A percentile compares a stretch with the other conserved stretches of the same genome.
These are phyloP conservation scores for Taenioides sp. DNA, from an alignment of 2,797 vertebrate genomes.

Conservation along the genomic window DNA sequence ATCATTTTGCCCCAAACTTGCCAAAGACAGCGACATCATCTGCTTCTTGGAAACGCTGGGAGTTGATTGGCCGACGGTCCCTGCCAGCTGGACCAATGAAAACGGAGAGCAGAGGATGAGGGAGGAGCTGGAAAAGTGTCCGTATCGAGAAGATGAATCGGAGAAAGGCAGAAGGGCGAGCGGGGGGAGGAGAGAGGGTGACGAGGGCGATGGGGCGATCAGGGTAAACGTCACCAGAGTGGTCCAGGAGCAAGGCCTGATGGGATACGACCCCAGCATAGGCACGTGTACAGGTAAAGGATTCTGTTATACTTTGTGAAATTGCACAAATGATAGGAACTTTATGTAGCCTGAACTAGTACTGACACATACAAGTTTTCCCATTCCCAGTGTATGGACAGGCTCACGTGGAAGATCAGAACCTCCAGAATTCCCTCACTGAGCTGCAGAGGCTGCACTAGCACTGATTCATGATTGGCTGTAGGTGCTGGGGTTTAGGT, in stretches of 20 bases:
- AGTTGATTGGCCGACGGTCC: constrained; percentile 80
- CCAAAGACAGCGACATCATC: constrained; percentile 68
- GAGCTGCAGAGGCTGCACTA: too few relatives aligned
- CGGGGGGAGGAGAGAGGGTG: constrained; percentile 58
- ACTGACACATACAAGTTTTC: too few relatives aligned
- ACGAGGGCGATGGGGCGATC: constrained; percentile 43
- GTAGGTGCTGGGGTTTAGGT: too few relatives aligned
- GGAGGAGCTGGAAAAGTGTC: constrained; percentile 66
- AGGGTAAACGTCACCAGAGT: constrained; percentile 83
- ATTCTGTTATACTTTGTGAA: neutral
- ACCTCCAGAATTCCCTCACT: too few relatives aligned
- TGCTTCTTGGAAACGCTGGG: constrained; percentile 78
- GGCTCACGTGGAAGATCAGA: too few relatives aligned
- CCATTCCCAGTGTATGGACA: too few relatives aligned
- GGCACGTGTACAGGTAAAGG: constrained; percentile 83
- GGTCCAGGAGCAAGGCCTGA: constrained; percentile 76
- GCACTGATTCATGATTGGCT: too few relatives aligned
- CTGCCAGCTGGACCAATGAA: constrained; percentile 44
- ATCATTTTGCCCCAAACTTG: constrained; percentile 78
- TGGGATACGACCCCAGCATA: constrained; percentile 88
- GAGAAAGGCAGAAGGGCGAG: constrained; percentile 64
- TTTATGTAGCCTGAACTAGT: too few relatives aligned
- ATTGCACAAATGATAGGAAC: too few relatives aligned
- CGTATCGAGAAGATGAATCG: constrained; percentile 69
- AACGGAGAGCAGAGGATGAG: constrained; percentile 71